phyloP scores from a whole-genome alignment of 2,113 vertebrate species.

The Hassar affinis region DNA sequence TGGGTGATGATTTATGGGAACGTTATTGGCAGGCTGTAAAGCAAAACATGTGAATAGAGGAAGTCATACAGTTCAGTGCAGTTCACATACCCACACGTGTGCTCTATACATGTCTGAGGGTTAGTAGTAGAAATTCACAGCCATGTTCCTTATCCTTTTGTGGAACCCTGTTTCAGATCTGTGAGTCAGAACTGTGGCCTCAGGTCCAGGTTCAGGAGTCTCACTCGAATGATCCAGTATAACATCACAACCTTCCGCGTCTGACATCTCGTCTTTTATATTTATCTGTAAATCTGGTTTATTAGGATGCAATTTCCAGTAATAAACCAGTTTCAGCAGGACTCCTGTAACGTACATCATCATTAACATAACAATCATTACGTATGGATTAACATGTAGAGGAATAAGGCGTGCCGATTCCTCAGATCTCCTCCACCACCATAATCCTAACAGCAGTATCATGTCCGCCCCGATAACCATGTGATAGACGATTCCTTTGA shows the following conservation, averaged over 20 bases:
- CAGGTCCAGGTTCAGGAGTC: not conserved
- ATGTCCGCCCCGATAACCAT: constrained; percentile 73
- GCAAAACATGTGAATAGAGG: not conserved
- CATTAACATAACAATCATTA: not conserved
- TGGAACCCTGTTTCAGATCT: not conserved
- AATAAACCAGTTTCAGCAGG: constrained; percentile 55
- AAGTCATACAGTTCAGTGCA: not conserved
- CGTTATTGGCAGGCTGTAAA: not conserved
- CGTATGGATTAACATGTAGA: rapidly evolving
- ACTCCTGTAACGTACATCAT: constrained; percentile 46
- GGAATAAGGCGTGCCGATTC: constrained; percentile 25
- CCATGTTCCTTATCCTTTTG: constrained; percentile 64
- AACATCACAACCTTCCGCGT: not conserved
- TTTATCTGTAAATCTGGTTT: not conserved
- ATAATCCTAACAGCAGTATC: constrained; percentile 65
- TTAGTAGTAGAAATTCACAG: constrained; percentile 62
- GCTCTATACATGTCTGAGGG: not conserved
- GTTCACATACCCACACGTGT: not conserved
- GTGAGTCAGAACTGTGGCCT: not conserved
- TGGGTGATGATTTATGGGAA: not conserved
- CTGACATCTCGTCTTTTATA: not conserved
- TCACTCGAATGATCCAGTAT: not conserved
- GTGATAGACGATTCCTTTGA: constrained; percentile 75
- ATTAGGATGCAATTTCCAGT: constrained; percentile 61
- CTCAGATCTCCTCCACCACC: constrained; percentile 60